phyloP scores from a whole-genome alignment of 1,140 invertebrate genomes.

The Micrasema longulum region DNA sequence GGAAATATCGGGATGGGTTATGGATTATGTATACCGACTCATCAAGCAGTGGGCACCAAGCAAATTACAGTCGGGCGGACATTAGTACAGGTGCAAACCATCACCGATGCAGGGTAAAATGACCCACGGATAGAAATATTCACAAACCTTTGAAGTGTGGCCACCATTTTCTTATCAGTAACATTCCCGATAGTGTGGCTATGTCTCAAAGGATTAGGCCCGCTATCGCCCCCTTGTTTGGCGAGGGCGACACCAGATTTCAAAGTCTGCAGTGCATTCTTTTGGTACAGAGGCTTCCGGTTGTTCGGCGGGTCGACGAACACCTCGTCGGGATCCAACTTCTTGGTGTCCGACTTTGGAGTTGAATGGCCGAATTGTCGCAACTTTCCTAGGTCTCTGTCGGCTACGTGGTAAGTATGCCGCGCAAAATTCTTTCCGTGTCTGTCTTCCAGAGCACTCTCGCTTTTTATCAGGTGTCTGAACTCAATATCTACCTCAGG shows the following conservation, averaged over 20 bases:
- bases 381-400: not conserved
- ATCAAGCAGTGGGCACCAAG: slow-evolving; percentile 23
- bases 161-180: slow-evolving; percentile 25
- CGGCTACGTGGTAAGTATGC: slow-evolving; percentile 9
- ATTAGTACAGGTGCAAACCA: slow-evolving; percentile 28
- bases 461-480: slow-evolving; percentile 40
- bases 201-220: slow-evolving; percentile 57
- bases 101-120: slow-evolving; percentile 41
- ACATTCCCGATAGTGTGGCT: slow-evolving; percentile 58
- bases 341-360: slow-evolving; percentile 23
- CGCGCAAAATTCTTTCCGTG: not conserved
- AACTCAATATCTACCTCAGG: slow-evolving; percentile 59
- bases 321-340: slow-evolving; percentile 2
- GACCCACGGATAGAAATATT: slow-evolving; percentile 35
- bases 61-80: slow-evolving; percentile 1
- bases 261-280: slow-evolving; percentile 20
- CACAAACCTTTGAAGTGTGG: slow-evolving; percentile 49
- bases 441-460: slow-evolving; percentile 18
- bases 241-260: slow-evolving; percentile 42
- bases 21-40: no score
- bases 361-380: slow-evolving; percentile 40
- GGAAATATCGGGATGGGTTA: no score
- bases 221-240: slow-evolving; percentile 35
- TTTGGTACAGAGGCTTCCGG: not conserved
- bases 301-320: not conserved